phyloP scores from a whole-genome alignment of 2,888 invertebrate genomes.

The Drosophila buzzatii region DNA sequence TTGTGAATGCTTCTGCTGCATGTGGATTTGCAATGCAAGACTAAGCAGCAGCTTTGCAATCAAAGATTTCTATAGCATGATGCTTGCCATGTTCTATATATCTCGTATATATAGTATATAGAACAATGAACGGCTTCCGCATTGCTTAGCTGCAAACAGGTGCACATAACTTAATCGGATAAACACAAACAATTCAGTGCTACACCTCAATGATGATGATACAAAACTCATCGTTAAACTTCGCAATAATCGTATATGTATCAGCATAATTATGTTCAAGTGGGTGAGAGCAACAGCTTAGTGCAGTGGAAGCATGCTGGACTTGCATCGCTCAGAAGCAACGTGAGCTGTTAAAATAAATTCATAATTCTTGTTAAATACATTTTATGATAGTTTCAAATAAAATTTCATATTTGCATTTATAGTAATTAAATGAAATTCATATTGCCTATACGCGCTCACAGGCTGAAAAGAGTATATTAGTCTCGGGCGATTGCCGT shows the following conservation, averaged over 20 bases:
- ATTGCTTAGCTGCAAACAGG: constrained; percentile 25
- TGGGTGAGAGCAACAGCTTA: background rate
- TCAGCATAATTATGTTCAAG: constrained; percentile 4
- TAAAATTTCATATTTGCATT: too few species aligned
- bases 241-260: background rate
- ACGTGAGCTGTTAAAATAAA: background rate
- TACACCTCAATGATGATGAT: background rate
- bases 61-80: constrained; percentile 22
- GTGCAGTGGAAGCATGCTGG: too few species aligned
- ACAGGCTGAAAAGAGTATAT: background rate
- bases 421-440: background rate
- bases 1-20: constrained; percentile 29
- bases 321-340: background rate
- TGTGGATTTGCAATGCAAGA: constrained; percentile 38
- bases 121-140: constrained; percentile 3
- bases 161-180: background rate
- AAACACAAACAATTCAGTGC: background rate
- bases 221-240: background rate
- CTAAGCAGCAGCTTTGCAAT: constrained; percentile 21
- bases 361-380: background rate
- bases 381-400: background rate
- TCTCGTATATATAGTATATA: background rate
- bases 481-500: too few species aligned
- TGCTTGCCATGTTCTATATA: constrained; percentile 11
- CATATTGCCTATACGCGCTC: background rate